phyloP scores from a whole-genome alignment of 2,113 vertebrate species.

The Apus apus region DNA sequence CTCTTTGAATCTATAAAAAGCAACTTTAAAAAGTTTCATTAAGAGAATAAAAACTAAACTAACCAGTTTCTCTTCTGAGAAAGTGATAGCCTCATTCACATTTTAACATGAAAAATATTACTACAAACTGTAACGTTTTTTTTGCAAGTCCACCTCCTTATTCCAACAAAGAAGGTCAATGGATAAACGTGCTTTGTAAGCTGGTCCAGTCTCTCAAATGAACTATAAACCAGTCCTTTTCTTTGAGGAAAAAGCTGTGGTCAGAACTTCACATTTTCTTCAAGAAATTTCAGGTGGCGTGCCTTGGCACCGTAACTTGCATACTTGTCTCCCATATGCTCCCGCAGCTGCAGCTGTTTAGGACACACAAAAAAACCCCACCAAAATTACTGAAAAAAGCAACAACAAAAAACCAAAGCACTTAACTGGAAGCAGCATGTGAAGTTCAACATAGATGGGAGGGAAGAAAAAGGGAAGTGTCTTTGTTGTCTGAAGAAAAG shows the following conservation, averaged over 20 bases:
- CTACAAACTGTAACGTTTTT: background rate
- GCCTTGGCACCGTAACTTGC: constrained; percentile 86
- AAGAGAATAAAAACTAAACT: background rate
- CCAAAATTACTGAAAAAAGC: background rate
- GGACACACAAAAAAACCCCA: background rate
- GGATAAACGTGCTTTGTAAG: background rate
- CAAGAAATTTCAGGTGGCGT: constrained; percentile 94
- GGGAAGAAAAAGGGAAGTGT: background rate
- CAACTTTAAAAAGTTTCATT: background rate
- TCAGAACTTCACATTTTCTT: constrained; percentile 87
- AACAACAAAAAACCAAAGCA: background rate
- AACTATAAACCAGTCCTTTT: constrained; percentile 23
- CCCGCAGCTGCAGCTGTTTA: constrained; percentile 80
- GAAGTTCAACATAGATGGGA: background rate
- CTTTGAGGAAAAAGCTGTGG: background rate
- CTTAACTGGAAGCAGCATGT: background rate
- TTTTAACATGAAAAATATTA: constrained; percentile 27
- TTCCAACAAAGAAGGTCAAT: background rate
- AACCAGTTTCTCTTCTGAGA: constrained; percentile 14
- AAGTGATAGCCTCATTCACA: background rate
- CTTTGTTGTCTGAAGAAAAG: background rate
- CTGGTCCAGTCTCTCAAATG: background rate
- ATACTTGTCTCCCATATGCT: constrained; percentile 91
- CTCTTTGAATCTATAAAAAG: background rate
- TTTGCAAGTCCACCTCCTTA: background rate